phyloP scores from a whole-genome alignment of 2,113 vertebrate species.

The Neodontobutis hainanensis region DNA sequence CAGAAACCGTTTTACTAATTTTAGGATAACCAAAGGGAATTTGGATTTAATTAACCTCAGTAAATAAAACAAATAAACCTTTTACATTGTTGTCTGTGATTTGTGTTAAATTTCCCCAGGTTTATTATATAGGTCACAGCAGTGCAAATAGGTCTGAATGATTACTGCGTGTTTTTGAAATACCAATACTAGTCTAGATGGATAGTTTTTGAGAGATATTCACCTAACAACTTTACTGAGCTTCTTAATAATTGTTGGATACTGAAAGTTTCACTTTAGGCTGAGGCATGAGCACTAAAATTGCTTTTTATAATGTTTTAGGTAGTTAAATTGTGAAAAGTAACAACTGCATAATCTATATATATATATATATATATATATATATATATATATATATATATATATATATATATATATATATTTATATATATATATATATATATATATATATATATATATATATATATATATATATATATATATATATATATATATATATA shows the following conservation, averaged over 20 bases:
- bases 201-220: too few species aligned
- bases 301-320: not conserved
- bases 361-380: not conserved
- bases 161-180: too few species aligned
- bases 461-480: not conserved
- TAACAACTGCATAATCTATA: not conserved
- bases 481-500: not conserved
- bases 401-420: not conserved
- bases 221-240: too few species aligned
- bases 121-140: too few species aligned
- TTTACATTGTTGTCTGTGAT: too few species aligned
- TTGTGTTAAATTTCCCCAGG: too few species aligned
- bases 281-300: not conserved
- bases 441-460: not conserved
- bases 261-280: not conserved
- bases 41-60: constrained; percentile 17
- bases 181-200: too few species aligned
- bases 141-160: too few species aligned
- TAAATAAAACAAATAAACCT: not conserved
- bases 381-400: not conserved
- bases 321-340: too few species aligned
- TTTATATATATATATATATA: not conserved
- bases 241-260: too few species aligned
- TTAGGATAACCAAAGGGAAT: constrained; percentile 53
- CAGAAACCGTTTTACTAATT: constrained; percentile 26